Evolutionary conservation across 2,113 vertebrate species (phyloP).

Genomic region (Dermatemys mawii): DNA sequence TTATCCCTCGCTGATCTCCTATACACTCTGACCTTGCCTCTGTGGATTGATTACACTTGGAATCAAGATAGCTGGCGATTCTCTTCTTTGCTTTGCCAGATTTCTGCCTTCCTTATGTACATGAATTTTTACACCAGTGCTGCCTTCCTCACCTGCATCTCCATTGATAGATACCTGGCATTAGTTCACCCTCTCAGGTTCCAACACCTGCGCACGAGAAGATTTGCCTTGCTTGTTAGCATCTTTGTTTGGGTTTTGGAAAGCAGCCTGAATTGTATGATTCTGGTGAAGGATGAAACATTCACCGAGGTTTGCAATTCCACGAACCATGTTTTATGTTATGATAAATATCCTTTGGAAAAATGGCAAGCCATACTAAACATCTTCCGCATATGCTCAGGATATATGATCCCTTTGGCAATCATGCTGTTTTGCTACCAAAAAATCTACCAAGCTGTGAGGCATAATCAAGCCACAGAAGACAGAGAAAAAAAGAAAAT

Average conservation of each 20-base stretch:
- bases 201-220: conserved; percentile 78
- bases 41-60: conserved; percentile 86
- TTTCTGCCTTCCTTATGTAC: conserved; percentile 79
- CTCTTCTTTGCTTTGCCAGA: conserved; percentile 66
- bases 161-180: conserved; percentile 86
- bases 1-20: conserved; percentile 87
- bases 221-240: conserved; percentile 74
- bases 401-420: conserved; percentile 81
- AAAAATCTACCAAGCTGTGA: conserved; percentile 81
- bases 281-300: conserved; percentile 74
- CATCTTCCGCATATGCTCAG: conserved; percentile 77
- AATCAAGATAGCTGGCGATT: conserved; percentile 79
- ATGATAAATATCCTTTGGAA: conserved; percentile 82
- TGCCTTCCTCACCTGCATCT: conserved; percentile 87
- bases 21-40: conserved; percentile 80
- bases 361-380: conserved; percentile 66
- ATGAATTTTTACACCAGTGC: conserved; percentile 90
- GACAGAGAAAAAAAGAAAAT: conserved; percentile 82
- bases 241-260: conserved; percentile 82
- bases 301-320: conserved; percentile 58
- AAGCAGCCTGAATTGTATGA: conserved; percentile 75
- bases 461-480: conserved; percentile 83
- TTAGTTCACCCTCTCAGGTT: conserved; percentile 87
- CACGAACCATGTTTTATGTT: conserved; percentile 75
- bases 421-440: conserved; percentile 82